Base-by-base conservation (phyloP, 2,113 vertebrate species). In the Willisornis vidua region DNA sequence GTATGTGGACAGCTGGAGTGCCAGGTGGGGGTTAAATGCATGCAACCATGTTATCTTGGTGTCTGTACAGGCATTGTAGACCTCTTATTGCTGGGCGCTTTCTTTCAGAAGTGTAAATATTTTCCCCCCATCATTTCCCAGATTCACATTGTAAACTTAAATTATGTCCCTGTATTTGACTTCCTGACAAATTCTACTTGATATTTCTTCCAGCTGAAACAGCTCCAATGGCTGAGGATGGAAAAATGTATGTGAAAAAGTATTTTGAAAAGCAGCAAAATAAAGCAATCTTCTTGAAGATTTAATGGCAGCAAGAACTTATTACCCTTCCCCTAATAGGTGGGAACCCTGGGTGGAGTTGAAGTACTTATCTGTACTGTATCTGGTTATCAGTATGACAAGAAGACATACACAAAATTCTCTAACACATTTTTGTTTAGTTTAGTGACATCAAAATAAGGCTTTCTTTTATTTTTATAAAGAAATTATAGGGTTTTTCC, bases 171-270 rank as follows among this genome's bases (percentile, higher is more conserved):
- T 57, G 25, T 3, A 1, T 93, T 95, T 80, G 19, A 70, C 25
- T 97, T 57, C 77, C 3, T 74, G 93, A 48, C 52, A 98, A 96
- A 94, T 98, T 91, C 89, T 98, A 26, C 93, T 98, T 81, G 89
- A 94, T 20, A 70, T 97, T 85, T 86, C 98, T 55, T 97, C 98
- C 58, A 98, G 93, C 45, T 96, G 96, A 71, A 96, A 98, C 85
- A 97, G 97, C 94, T 98, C 97, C 7, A 58, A 85, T 57, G 95
- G 90, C 57, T 98, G 97, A 98, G 89, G 97, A 98, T 94, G 76
- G 97, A 66, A 96, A 96, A 66, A 95, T 85, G 18, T 92, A 97
- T 81, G 79, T 98, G 68, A 97, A 96, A 66, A 95, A 85, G 22
- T 93, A 97, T 81, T 83, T 95, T 52, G 98, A 98, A 94, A 98